These are phyloP conservation scores for Papilio gigon DNA, from an alignment of 2,888 invertebrate species.

Conservation along the genomic window DNA sequence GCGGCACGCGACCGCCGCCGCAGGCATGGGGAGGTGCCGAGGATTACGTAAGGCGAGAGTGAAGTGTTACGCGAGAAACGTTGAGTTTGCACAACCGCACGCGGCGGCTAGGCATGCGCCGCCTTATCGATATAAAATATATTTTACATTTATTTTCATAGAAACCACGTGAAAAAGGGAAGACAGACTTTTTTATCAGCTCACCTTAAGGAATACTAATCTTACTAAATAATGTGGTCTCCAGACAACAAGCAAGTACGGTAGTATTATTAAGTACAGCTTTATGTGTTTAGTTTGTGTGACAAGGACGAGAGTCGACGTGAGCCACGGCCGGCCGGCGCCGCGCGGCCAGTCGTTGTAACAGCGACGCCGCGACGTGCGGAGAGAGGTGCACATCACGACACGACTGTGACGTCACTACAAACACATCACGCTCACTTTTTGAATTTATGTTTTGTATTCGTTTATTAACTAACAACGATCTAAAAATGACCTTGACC, in stretches of 20 bases:
- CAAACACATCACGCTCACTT: neutral
- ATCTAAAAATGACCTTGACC: too few relatives aligned
- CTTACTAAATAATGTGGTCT: too few relatives aligned
- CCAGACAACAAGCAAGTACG: too few relatives aligned
- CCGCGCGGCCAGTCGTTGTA: neutral
- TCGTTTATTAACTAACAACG: neutral
- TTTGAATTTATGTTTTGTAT: neutral
- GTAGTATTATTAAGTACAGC: neutral
- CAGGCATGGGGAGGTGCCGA: neutral
- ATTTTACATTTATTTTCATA: too few relatives aligned
- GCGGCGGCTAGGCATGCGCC: slow-evolving; percentile 22
- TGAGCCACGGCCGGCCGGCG: too few relatives aligned
- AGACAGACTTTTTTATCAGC: too few relatives aligned
- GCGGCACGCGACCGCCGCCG: neutral
- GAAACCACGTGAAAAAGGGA: too few relatives aligned
- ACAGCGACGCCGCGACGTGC: slow-evolving; percentile 1
- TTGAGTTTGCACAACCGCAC: slow-evolving; percentile 38
- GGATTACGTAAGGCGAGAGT: slow-evolving; percentile 26
- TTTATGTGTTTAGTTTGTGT: slow-evolving; percentile 2
- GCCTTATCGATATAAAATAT: neutral
- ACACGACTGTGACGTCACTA: too few relatives aligned
- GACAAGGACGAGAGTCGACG: neutral
- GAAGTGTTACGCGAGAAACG: slow-evolving; percentile 25
- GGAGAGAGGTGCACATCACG: too few relatives aligned
- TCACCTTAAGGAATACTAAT: neutral